Evolutionary conservation across 2,113 vertebrate species (phyloP), one percentile per base, ranked within the genome.

Genomic region (Amia ocellicauda): DNA sequence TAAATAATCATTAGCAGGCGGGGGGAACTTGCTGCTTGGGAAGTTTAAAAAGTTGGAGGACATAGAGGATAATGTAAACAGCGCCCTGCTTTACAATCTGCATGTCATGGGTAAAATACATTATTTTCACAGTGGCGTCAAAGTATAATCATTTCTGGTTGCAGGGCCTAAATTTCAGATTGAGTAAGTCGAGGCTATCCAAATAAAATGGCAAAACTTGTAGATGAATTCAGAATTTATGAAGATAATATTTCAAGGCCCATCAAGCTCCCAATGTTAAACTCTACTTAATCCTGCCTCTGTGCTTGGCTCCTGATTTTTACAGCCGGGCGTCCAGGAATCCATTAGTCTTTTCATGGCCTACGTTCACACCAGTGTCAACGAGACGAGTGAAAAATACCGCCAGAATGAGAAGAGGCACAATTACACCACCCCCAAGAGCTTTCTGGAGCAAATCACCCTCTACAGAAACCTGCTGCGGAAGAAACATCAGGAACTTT

Each of bases 1-100:
- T 96, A 89, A 93, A 93, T 94, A 90, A 89, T 82, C 85, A 86
- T 86, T 87, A 88, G 82, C 82, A 85, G 81, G 86, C 81, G 80
- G 78, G 85, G 87, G 27, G 83, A n/a, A n/a, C n/a, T 85, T 84
- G 80, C 85, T 81, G 83, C 78, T 79, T 66, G 71, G 81, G 84
- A 85, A 79, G 85, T 82, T 71, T 83, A 82, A 81, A 92, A 93
- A 92, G 87, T 91, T 90, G 69, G 82, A 93, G 89, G 85, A 85
- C 83, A 76, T 63, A 74, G 74, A 88, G 86, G 89, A 88, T 88
- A 90, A 90, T 74, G 64, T 77, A 77, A 80, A 75, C 70, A 58
- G 68, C 70, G 60, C 53, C 56, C 76, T 83, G 74, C 78, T 81
- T 80, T 76, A 76, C 70, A 77, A 69, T 75, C 75, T 64, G 45